These are phyloP conservation scores for Cephus runcator DNA, from an alignment of 2,888 invertebrate species.

Conservation along the genomic window DNA sequence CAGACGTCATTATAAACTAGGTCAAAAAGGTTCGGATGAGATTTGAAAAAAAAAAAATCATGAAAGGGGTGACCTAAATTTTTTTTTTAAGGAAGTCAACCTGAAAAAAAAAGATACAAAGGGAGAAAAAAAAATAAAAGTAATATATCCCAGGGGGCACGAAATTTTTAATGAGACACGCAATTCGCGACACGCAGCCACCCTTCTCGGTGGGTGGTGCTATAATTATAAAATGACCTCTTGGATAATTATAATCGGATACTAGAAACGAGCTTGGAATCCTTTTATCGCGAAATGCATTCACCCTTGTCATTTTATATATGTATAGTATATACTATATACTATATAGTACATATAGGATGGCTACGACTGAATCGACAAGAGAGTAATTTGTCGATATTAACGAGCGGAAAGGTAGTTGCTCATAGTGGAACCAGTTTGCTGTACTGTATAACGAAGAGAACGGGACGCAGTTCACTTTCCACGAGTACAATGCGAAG, in stretches of 20 bases:
- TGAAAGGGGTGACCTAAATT: background rate
- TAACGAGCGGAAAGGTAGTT: background rate
- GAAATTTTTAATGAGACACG: background rate
- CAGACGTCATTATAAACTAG: background rate
- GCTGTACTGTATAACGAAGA: background rate
- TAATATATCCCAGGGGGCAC: background rate
- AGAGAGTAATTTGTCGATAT: background rate
- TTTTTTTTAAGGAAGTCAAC: background rate
- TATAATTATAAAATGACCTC: background rate
- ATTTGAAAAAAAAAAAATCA: background rate
- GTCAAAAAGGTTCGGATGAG: background rate
- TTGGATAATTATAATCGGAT: background rate
- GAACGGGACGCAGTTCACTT: background rate
- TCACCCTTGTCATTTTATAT: background rate
- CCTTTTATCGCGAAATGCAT: background rate
- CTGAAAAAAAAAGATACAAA: background rate
- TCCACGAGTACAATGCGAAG: background rate
- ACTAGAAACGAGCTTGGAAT: background rate
- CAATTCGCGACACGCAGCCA: background rate
- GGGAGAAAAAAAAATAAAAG: background rate
- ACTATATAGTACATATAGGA: background rate
- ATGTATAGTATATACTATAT: background rate
- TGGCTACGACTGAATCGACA: background rate
- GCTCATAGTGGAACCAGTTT: background rate
- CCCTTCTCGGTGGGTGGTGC: background rate